Evolutionary conservation across 2,888 invertebrate species (phyloP).

Genomic region (Nephrotoma guestfalica): DNA sequence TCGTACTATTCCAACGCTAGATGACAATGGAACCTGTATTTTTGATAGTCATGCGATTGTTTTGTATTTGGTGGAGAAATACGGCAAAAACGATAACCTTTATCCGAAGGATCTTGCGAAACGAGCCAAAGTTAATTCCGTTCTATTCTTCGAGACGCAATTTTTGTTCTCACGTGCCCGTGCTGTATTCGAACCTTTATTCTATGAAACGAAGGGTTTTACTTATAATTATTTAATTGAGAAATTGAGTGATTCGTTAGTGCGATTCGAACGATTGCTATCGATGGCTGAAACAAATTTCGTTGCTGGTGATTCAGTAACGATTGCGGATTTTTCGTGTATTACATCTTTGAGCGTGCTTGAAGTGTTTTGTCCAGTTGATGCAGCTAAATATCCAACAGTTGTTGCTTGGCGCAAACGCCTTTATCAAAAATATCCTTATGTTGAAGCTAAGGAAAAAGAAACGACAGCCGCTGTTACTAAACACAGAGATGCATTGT

Average conservation of each 20-base stretch:
- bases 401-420: conserved; percentile 21
- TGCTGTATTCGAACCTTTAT: neutral
- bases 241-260: neutral
- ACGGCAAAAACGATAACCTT: neutral
- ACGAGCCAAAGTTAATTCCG: neutral
- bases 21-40: neutral
- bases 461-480: neutral
- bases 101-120: neutral
- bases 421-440: conserved; percentile 11
- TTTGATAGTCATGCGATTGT: conserved; percentile 1
- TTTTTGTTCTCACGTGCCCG: neutral
- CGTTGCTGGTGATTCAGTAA: neutral
- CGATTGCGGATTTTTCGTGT: neutral
- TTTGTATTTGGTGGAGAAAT: neutral
- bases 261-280: neutral
- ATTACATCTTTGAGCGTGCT: neutral
- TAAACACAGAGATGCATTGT: neutral
- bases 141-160: neutral
- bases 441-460: neutral
- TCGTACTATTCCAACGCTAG: neutral
- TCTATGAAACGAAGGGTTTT: neutral
- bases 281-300: neutral
- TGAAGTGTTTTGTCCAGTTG: conserved; percentile 18
- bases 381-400: conserved; percentile 23
- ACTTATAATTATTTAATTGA: neutral